Conservation (phyloP, 2,113 vertebrate genomes). For the Percina caprodes region DNA sequence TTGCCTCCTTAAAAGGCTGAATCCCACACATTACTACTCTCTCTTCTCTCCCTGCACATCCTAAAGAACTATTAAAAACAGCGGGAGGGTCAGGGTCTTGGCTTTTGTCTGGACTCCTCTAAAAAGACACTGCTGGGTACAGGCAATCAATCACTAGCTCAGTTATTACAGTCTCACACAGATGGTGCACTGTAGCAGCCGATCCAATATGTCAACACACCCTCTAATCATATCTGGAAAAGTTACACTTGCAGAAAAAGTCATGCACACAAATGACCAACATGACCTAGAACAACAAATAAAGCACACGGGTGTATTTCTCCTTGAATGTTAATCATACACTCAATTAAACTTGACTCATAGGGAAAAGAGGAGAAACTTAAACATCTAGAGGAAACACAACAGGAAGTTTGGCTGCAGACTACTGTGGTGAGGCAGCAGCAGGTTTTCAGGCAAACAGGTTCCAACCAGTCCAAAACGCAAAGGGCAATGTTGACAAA, state of each 20-base stretch:
- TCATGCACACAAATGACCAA: not conserved
- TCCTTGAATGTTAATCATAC: not conserved
- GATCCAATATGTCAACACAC: constrained; percentile 14
- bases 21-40: constrained; percentile 40
- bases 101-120: constrained; percentile 70
- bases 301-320: not conserved
- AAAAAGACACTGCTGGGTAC: constrained; percentile 77
- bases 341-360: not conserved
- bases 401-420: not conserved
- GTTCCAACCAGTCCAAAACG: constrained; percentile 34
- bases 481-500: constrained; percentile 79
- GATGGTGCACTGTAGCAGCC: constrained; percentile 30
- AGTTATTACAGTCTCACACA: constrained; percentile 77
- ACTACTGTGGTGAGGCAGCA: not conserved
- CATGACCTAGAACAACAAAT: not conserved
- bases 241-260: constrained; percentile 4
- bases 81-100: constrained; percentile 59
- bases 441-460: not conserved
- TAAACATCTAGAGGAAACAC: not conserved
- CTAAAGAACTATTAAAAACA: constrained; percentile 82
- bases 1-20: constrained; percentile 39
- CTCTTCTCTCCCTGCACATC: constrained; percentile 55
- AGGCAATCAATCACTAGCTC: constrained; percentile 77
- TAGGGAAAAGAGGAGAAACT: not conserved
- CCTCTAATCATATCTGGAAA: not conserved